phyloP scores from a whole-genome alignment of 1,140 invertebrate genomes.

The Rhyacophila brunnea region DNA sequence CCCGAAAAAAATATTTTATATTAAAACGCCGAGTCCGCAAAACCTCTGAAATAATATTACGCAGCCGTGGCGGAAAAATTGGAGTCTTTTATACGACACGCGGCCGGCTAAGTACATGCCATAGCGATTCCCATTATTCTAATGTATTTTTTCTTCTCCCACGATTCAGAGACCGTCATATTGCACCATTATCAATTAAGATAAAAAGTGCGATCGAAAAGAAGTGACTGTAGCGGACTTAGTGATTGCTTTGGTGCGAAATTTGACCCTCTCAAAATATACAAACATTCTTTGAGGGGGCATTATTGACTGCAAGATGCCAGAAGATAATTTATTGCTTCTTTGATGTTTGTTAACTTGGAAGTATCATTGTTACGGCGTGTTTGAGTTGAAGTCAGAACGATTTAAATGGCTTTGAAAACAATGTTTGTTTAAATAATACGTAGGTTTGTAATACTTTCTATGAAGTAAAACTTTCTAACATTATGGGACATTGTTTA shows the following conservation, averaged over 20 bases:
- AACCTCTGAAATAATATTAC: slow-evolving; percentile 29
- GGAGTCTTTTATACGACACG: slow-evolving; percentile 3
- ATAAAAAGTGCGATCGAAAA: neutral
- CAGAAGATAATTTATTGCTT: too few relatives aligned
- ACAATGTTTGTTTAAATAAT: too few relatives aligned
- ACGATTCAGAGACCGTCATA: slow-evolving; percentile 9
- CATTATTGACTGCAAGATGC: neutral
- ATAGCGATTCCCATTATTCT: slow-evolving; percentile 24
- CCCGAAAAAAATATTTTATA: slow-evolving; percentile 29
- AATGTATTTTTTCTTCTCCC: slow-evolving; percentile 18
- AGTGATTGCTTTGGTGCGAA: neutral
- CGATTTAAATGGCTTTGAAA: too few relatives aligned
- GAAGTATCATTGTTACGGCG: too few relatives aligned
- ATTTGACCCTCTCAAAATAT: neutral
- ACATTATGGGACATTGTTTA: too few relatives aligned
- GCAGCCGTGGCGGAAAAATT: neutral
- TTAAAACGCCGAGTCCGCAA: slow-evolving; percentile 17
- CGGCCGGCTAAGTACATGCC: neutral
- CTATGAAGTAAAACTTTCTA: too few relatives aligned
- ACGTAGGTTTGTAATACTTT: too few relatives aligned
- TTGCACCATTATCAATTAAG: slow-evolving; percentile 27
- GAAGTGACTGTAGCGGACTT: neutral
- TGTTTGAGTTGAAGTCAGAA: too few relatives aligned
- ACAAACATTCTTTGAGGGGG: neutral
- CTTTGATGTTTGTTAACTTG: too few relatives aligned